Evolutionary conservation across 2,113 vertebrate genomes (phyloP).

Genomic region (Oriolus oriolus): DNA sequence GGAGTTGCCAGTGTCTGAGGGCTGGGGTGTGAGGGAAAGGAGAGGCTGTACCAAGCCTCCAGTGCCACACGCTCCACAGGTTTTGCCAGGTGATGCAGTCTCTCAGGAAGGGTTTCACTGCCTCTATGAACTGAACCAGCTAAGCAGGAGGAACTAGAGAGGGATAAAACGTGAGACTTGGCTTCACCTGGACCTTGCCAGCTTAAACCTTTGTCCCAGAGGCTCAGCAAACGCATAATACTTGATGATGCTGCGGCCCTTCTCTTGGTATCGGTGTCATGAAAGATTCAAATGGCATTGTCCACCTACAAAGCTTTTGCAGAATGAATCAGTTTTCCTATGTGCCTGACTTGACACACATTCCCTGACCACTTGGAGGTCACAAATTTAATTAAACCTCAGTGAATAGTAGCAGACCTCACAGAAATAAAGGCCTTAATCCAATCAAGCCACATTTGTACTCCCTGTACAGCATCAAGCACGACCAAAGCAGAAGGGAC

Average conservation of each 20-base stretch:
- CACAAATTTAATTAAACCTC: conserved; percentile 62
- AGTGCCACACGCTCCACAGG: not conserved
- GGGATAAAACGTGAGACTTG: not conserved
- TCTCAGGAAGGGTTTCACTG: not conserved
- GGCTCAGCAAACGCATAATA: not conserved
- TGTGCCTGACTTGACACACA: conserved; percentile 56
- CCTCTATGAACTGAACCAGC: not conserved
- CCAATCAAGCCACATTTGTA: conserved; percentile 60
- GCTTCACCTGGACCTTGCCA: not conserved
- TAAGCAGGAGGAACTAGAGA: not conserved
- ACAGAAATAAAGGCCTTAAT: conserved; percentile 63
- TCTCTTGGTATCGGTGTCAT: conserved; percentile 36
- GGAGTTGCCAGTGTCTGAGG: not conserved
- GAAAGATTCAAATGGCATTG: conserved; percentile 64
- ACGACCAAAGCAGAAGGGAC: conserved; percentile 51
- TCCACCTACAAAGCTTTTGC: conserved; percentile 48
- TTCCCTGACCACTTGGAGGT: conserved; percentile 59
- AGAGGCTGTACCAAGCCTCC: not conserved
- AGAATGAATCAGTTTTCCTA: conserved; percentile 47
- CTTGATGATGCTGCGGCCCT: not conserved
- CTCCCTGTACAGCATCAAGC: conserved; percentile 50
- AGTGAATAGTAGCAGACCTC: conserved; percentile 58
- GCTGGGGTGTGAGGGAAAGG: not conserved
- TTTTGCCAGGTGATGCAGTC: not conserved
- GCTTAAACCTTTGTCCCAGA: conserved; percentile 8